Base-by-base conservation (phyloP, 2,113 vertebrate genomes). In the Thymallus thymallus region DNA sequence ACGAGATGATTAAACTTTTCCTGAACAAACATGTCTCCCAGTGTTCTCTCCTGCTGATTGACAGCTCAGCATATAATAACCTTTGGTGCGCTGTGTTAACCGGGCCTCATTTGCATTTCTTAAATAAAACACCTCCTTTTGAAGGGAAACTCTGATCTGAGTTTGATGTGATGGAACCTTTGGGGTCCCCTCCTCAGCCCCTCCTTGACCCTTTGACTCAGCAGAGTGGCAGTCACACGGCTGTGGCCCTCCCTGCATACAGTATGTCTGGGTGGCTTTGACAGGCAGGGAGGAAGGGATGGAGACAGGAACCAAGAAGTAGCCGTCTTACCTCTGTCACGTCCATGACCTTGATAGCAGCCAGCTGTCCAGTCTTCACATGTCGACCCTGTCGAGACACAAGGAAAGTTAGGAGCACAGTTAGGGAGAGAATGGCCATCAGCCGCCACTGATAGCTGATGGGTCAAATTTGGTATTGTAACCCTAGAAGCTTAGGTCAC, bases 281-380 rank as follows among this genome's bases (percentile, higher is more conserved):
- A 41, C 35, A 0, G 35, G 35, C 65, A 60, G 20, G 20, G 56
- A 60, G 9, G 56, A 22, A 60, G 56, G 16, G n/a, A 32, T 2
- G 41, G 13, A 64, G 24, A 51, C 16, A 58, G 58, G n/a, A n/a
- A 35, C 20, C 23, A 13, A n/a, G n/a, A 60, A 60, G 56, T 60
- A 9, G 56, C 6, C 6, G 2, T 60, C 90, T 93, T 92, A 98
- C 96, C 95, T 97, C 96, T 4, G 96, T 95, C 80, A 97, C 96
- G 51, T 95, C 95, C 97, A 98, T 97, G 84, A 98, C 96, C 91
- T 98, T 98, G 90, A 98, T 95, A 35, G 97, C 96, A 65, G 96
- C 96, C 80, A 98, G 93, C 82, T 95, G 95, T 75, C 97, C 97
- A 0, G 97, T 98, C 90, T 98, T 98, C 84, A 98, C 96, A 76